Base-by-base conservation (phyloP, 23 tunicate genomes). In the Ciona savignyi region DNA sequence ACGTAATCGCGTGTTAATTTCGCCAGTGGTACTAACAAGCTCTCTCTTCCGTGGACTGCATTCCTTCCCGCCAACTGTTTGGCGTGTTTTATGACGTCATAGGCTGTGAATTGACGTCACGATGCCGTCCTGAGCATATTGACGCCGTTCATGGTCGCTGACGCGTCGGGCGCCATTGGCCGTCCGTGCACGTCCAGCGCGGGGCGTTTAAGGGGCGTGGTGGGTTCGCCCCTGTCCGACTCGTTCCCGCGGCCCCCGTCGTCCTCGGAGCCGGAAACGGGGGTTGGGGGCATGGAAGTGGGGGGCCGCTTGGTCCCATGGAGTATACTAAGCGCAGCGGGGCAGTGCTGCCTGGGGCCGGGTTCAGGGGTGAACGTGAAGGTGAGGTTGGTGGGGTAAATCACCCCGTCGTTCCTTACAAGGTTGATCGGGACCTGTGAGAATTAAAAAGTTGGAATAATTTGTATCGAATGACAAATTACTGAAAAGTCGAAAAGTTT, bases 341-440 rank as follows among this genome's bases (percentile, higher is more conserved):
- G 82, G 49, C 86, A 81, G 51, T 87, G 95, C 48, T 80, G 86
- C 24, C 95, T 51, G 11, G 95, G 95, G 19, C 95, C 96, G 2
- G 96, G 88, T 42, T 89, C 96, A 66, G 96, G 96, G 32, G 88
- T 77, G 74, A 68, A 90, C 30, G 90, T 84, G 73, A 90, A 90
- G 24, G 82, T 84, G 21, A 81, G 64, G 56, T 84, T 78, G 35
- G 91, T 85, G 33, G 98, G 87, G 80, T 85, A 92, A 30, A 92
- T 92, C 21, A 92, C 80, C 21, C 98, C 98, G 68, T 92, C 98
- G 66, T 51, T 70, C 27, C 98, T 83, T 30, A 92, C 98, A 61
- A 92, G 85, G 42, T 81, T 92, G 66, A 92, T 85, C 15, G 98
- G 98, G 4, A 92, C 96, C 96, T 89, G 75, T 23, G 28, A 51